Evolutionary conservation across 2,888 invertebrate species (phyloP).

Genomic region (Scaptomyza cyrtandrae): DNA sequence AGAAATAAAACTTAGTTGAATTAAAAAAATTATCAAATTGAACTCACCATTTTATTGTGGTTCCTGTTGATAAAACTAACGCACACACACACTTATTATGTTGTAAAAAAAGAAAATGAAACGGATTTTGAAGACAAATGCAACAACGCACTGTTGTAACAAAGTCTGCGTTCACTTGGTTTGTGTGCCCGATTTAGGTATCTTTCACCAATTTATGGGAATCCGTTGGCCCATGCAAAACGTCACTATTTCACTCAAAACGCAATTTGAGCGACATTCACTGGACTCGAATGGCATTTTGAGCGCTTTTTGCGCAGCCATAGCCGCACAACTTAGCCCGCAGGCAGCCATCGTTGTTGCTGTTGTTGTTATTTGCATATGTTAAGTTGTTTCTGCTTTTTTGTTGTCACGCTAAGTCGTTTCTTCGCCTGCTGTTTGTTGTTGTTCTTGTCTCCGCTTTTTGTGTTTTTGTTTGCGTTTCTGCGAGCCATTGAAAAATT

Average conservation of each 20-base stretch:
- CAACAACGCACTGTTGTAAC: neutral
- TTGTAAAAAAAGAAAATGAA: too few species aligned
- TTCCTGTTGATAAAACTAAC: neutral
- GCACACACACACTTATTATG: neutral
- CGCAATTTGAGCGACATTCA: constrained; percentile 72
- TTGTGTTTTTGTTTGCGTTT: constrained; percentile 25
- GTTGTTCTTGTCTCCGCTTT: constrained; percentile 6
- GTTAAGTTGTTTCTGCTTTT: constrained; percentile 9
- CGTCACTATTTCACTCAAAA: constrained; percentile 73
- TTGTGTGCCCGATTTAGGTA: constrained; percentile 68
- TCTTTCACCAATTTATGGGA: constrained; percentile 81
- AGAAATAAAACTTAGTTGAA: neutral
- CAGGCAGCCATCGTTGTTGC: constrained; percentile 13
- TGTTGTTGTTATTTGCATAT: constrained; percentile 40
- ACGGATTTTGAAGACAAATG: neutral
- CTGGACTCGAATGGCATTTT: constrained; percentile 67
- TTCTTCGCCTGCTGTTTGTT: constrained; percentile 21
- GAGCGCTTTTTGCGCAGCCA: constrained; percentile 50
- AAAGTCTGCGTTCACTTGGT: constrained; percentile 53
- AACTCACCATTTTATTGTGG: constrained; percentile 56
- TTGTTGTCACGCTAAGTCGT: constrained; percentile 29
- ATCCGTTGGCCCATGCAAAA: constrained; percentile 74
- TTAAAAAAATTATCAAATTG: neutral
- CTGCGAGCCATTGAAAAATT: constrained; percentile 38
- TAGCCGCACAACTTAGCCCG: neutral